Percentiles rank a stretch among this genome's conserved stretches.
These are phyloP conservation scores for Toxotes lorentzi DNA, from an alignment of 2,797 vertebrate genomes.

Conservation along the genomic window DNA sequence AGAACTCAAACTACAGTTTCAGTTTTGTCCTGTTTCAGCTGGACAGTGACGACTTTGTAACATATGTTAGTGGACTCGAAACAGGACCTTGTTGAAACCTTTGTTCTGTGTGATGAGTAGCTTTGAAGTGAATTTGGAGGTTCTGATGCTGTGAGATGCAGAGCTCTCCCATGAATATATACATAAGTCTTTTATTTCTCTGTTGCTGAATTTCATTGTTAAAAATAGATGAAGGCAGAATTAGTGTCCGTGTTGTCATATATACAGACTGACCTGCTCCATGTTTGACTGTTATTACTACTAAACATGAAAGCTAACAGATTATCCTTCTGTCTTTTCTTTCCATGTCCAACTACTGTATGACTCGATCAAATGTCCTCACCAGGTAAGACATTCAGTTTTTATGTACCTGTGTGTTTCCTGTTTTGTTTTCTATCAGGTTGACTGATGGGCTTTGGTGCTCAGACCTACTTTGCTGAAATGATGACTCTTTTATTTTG, in stretches of 20 bases:
- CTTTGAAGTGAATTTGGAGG: not conserved
- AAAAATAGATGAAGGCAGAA: no score
- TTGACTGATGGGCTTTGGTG: not conserved
- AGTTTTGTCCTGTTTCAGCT: no score
- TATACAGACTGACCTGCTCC: not conserved
- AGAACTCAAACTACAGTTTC: no score
- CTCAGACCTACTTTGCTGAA: not conserved
- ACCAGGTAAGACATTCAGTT: conserved; percentile 49
- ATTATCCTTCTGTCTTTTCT: conserved; percentile 24
- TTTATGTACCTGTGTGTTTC: not conserved
- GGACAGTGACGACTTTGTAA: no score
- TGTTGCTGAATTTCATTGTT: not conserved
- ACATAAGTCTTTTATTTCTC: not conserved
- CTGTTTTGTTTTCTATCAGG: not conserved
- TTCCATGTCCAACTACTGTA: conserved; percentile 6
- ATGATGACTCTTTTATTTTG: not conserved
- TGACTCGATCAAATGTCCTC: not conserved
- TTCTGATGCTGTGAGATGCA: not conserved
- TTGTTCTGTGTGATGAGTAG: not conserved
- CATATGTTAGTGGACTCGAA: not conserved
- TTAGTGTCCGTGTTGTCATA: not conserved
- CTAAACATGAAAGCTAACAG: conserved; percentile 4
- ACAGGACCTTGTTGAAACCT: not conserved
- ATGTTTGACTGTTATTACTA: not conserved
- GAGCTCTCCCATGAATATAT: not conserved